Evolutionary conservation across 2,797 vertebrate species (phyloP).

Genomic region (Gymnothorax javanicus): DNA sequence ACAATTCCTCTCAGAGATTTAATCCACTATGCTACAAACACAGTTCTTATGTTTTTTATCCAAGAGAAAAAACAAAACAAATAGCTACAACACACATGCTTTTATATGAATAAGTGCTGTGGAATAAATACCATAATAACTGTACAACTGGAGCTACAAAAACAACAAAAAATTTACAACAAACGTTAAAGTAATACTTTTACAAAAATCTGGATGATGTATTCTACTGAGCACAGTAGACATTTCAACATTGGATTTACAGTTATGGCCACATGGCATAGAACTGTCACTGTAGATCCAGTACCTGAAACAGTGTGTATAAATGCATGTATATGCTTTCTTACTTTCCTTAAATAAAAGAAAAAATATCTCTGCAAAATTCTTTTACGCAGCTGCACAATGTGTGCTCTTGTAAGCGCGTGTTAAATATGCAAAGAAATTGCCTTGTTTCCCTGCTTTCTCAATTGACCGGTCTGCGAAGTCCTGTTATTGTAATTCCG

Average conservation of each 20-base stretch:
- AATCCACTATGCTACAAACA: constrained; percentile 63
- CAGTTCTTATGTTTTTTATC: constrained; percentile 61
- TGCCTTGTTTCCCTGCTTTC: neutral
- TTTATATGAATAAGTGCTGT: constrained; percentile 61
- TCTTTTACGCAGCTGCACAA: neutral
- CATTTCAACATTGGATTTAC: constrained; percentile 65
- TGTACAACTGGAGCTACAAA: constrained; percentile 69
- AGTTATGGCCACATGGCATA: constrained; percentile 81
- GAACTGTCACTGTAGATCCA: constrained; percentile 66
- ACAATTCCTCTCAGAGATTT: constrained; percentile 57
- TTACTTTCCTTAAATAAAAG: neutral
- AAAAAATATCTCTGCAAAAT: constrained; percentile 18
- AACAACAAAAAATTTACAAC: constrained; percentile 48
- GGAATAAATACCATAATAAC: constrained; percentile 76
- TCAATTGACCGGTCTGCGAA: neutral
- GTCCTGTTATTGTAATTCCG: constrained; percentile 23
- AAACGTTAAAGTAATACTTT: constrained; percentile 30
- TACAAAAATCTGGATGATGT: constrained; percentile 19
- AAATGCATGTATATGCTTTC: neutral
- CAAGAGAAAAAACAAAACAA: constrained; percentile 38
- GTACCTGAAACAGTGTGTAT: constrained; percentile 63
- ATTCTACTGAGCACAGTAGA: constrained; percentile 45
- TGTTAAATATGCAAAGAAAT: neutral
- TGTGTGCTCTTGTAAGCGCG: neutral
- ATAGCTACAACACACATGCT: constrained; percentile 59